phyloP scores from a whole-genome alignment of 2,797 vertebrate species.

The Emys orbicularis region DNA sequence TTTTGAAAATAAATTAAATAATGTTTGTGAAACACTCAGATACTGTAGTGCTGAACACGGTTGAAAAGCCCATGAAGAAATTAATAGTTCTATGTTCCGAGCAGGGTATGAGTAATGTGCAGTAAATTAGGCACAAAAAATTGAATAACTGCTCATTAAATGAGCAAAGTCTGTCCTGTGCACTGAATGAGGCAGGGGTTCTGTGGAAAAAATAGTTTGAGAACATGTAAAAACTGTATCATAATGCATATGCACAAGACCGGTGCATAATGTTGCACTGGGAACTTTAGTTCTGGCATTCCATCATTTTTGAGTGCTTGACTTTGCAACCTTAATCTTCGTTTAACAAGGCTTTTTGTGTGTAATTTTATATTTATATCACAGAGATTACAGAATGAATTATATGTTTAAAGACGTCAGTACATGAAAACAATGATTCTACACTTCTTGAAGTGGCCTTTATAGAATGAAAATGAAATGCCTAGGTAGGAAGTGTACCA shows the following conservation, averaged over 20 bases:
- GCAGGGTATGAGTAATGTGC: not conserved
- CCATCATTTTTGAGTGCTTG: not conserved
- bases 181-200: not conserved
- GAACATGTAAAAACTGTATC: not conserved
- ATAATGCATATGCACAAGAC: not conserved
- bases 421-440: conserved; percentile 62
- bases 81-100: not conserved
- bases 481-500: conserved; percentile 50
- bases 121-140: not conserved
- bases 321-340: not conserved
- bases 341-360: not conserved
- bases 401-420: conserved; percentile 56
- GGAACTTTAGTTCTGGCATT: not conserved
- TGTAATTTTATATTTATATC: conserved; percentile 44
- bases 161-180: not conserved
- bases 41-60: not conserved
- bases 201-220: rapidly evolving
- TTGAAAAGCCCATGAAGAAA: not conserved
- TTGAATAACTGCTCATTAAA: conserved; percentile 4
- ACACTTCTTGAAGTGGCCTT: conserved; percentile 59
- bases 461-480: conserved; percentile 56
- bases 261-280: not conserved
- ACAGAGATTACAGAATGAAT: conserved; percentile 53
- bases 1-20: not conserved
- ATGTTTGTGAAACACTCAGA: not conserved